Base-by-base conservation (phyloP, 2,113 vertebrate genomes). In the Saguinus midas region DNA sequence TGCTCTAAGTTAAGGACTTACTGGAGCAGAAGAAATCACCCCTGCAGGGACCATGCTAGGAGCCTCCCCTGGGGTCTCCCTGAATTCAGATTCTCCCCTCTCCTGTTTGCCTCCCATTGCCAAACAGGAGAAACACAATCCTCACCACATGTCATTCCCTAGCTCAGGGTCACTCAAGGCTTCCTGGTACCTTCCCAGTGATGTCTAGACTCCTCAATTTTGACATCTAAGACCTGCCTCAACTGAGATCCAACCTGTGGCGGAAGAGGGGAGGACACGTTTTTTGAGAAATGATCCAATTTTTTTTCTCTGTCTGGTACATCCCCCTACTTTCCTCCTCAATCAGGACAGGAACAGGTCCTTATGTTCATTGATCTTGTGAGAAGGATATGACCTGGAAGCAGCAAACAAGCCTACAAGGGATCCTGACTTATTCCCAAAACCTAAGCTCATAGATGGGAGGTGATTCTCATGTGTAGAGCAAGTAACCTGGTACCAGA, bases 211-310 rank as follows among this genome's bases (percentile, higher is more conserved):
- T 57, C 21, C 50, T 29, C 72, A 17, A n/a, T 91, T 6, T 6
- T 48, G 14, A 70, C 35, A 25, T 72, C 18, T 20, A 66, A 73
- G 27, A 43, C 35, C 32, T 43, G 70, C 35, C 35, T 72, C 20
- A 87, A 32, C 25, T 35, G 8, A 91, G 61, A 84, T 11, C 25
- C 84, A 82, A 3, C 14, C 55, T 57, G 29, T 29, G 2, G 4
- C 9, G 9, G 9, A 12, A 4, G 14, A 16, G 7, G 1, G 27
- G 27, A n/a, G 10, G 3, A 21, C 21, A 25, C 21, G 35, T 25
- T 64, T 85, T 91, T 64, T 40, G 58, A 95, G 52, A 57, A 20
- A 45, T 1, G 6, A 92, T 45, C 52, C 40, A 13, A 18, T 40
- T 37, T 25, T 48, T 68, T 20, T 73, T 78, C 64, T 90, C 64